Percentiles rank a stretch among this genome's conserved stretches.
Evolutionary conservation across 2,113 vertebrate genomes (phyloP).

Genomic region (Trichechus manatus): DNA sequence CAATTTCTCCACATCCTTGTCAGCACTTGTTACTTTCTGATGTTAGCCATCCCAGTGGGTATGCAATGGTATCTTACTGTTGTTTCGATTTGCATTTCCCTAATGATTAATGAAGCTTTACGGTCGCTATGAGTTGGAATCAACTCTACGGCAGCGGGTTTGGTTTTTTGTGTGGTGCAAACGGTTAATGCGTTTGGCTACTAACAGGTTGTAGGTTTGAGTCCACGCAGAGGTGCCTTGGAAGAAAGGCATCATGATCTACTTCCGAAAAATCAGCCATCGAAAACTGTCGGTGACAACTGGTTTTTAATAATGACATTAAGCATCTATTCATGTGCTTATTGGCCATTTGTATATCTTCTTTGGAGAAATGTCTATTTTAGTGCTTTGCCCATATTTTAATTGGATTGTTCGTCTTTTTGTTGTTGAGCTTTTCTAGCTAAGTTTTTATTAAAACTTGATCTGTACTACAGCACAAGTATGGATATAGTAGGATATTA

Average conservation of each 20-base stretch:
- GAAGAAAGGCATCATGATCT: background rate
- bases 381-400: background rate
- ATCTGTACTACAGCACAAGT: background rate
- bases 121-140: too few species aligned
- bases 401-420: background rate
- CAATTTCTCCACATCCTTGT: too few species aligned
- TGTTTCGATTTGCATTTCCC: too few species aligned
- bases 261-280: background rate
- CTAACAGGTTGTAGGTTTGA: background rate
- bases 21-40: too few species aligned
- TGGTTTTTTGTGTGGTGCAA: background rate
- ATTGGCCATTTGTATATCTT: background rate
- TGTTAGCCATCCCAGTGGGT: too few species aligned
- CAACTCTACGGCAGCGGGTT: too few species aligned
- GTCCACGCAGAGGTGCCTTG: background rate
- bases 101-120: too few species aligned
- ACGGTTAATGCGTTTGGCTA: background rate
- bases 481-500: background rate
- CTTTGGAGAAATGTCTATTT: background rate
- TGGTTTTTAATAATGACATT: background rate
- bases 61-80: too few species aligned
- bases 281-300: background rate
- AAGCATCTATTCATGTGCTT: background rate
- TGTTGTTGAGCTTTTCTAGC: background rate
- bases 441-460: conserved; percentile 39